These are phyloP conservation scores for Drosophila tristis DNA, from an alignment of 1,140 invertebrate species.

Conservation along the genomic window DNA sequence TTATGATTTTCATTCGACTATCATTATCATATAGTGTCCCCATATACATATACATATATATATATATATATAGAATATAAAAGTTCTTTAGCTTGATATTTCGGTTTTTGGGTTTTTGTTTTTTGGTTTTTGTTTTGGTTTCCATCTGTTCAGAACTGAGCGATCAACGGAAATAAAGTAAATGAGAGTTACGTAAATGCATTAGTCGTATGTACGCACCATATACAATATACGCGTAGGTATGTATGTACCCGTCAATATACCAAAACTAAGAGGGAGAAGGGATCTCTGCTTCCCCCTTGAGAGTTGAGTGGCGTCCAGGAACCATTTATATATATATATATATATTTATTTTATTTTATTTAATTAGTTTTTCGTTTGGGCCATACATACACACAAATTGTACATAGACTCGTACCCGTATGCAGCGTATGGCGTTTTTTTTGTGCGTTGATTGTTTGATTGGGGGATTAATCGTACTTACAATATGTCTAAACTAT, in stretches of 20 bases:
- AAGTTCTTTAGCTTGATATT: conserved; percentile 28
- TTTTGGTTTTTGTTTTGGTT: too few species aligned
- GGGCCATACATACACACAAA: too few species aligned
- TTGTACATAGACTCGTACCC: too few species aligned
- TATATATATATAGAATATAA: conserved; percentile 53
- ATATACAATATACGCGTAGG: not conserved
- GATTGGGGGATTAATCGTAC: too few species aligned
- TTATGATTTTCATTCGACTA: not conserved
- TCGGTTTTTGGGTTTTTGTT: not conserved
- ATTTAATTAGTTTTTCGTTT: too few species aligned
- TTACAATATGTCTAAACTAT: too few species aligned
- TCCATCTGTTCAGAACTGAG: not conserved
- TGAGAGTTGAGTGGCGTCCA: too few species aligned
- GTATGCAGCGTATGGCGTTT: too few species aligned
- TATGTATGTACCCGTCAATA: not conserved
- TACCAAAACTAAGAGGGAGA: not conserved
- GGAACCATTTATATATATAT: too few species aligned
- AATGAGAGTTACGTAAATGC: conserved; percentile 31
- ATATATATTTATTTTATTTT: too few species aligned
- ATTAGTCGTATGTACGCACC: conserved; percentile 10
- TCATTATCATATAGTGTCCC: conserved; percentile 7
- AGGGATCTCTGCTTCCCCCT: too few species aligned
- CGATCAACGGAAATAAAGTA: not conserved
- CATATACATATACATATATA: conserved; percentile 21
- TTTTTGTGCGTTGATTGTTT: too few species aligned